Percentiles rank a stretch among this genome's conserved stretches.
phyloP scores from a whole-genome alignment of 1,140 invertebrate genomes.

The Bombus confusus region DNA sequence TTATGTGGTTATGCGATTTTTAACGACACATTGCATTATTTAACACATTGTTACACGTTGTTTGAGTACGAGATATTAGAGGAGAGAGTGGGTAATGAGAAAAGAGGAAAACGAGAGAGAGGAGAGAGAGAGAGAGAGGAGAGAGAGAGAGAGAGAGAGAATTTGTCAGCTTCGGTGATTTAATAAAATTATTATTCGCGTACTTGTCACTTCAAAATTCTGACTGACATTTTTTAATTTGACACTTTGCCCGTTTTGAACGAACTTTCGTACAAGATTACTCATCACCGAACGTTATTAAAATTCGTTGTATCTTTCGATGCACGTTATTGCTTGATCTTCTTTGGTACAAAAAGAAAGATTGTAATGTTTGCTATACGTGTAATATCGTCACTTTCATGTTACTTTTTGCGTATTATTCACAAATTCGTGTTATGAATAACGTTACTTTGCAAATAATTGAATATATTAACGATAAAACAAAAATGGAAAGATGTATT shows the following conservation, averaged over 20 bases:
- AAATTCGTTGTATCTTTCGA: not conserved
- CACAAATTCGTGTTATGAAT: too few relatives aligned
- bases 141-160: not conserved
- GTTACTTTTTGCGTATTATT: too few relatives aligned
- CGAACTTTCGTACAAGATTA: too few relatives aligned
- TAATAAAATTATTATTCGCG: not conserved
- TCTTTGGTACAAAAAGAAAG: too few relatives aligned
- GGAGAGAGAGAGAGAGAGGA: not conserved
- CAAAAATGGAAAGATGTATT: not conserved
- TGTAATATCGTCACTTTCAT: too few relatives aligned
- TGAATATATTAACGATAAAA: not conserved
- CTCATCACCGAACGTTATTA: not conserved
- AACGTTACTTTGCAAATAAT: too few relatives aligned
- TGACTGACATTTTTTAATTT: conserved; percentile 10
- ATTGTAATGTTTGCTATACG: too few relatives aligned
- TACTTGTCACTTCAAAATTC: not conserved
- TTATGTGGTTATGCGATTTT: too few relatives aligned
- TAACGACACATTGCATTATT: too few relatives aligned
- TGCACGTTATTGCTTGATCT: not conserved
- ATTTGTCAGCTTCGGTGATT: conserved; percentile 9
- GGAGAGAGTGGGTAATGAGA: not conserved
- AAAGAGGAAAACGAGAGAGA: too few relatives aligned
- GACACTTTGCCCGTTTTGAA: not conserved
- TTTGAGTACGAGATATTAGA: not conserved
- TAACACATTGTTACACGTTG: not conserved